A percentile compares a stretch with the other conserved stretches of the same genome.
phyloP scores from a whole-genome alignment of 2,797 vertebrate genomes.

The Pseudomugil gertrudae region DNA sequence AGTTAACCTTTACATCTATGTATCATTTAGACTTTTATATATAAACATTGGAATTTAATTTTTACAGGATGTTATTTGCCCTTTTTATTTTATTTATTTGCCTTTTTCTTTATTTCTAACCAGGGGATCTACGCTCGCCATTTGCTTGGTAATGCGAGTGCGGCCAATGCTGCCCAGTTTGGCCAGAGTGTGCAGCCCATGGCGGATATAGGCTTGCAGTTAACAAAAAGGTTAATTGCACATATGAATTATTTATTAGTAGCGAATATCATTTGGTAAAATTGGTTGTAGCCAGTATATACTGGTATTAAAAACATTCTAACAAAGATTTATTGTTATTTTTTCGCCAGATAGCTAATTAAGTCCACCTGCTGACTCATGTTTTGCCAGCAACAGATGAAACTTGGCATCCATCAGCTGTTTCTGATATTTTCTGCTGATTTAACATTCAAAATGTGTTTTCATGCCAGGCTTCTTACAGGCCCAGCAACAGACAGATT shows the following conservation, averaged over 20 bases:
- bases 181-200: slow-evolving; percentile 86
- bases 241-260: not conserved
- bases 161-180: slow-evolving; percentile 84
- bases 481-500: slow-evolving; percentile 56
- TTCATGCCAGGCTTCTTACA: slow-evolving; percentile 47
- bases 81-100: not conserved
- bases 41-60: not conserved
- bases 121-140: slow-evolving; percentile 92
- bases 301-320: not conserved
- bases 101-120: not conserved
- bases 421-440: not conserved
- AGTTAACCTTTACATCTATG: no score
- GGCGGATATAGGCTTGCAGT: slow-evolving; percentile 85
- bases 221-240: slow-evolving; percentile 82
- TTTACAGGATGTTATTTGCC: not conserved
- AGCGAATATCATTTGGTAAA: not conserved
- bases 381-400: slow-evolving; percentile 8
- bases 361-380: slow-evolving; percentile 28
- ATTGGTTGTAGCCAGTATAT: not conserved
- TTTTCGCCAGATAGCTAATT: slow-evolving; percentile 6
- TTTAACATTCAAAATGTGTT: slow-evolving; percentile 19
- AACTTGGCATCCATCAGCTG: slow-evolving; percentile 27
- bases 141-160: slow-evolving; percentile 90
- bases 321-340: not conserved
- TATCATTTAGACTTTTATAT: not conserved